These are phyloP conservation scores for Nasonia giraulti DNA, from an alignment of 1,140 invertebrate species.

Conservation along the genomic window DNA sequence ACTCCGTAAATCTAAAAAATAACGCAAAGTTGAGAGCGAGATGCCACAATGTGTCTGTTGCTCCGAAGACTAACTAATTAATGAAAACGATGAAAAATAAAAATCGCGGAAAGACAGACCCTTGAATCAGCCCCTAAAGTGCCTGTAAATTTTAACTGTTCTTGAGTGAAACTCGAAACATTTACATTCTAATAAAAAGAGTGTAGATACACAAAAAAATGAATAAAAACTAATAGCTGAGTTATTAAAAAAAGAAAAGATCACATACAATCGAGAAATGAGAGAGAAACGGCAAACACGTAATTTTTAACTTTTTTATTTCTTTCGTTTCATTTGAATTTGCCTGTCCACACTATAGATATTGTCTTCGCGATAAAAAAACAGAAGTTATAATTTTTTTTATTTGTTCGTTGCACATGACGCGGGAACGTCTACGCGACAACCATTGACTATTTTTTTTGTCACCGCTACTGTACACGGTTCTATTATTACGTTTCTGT, in stretches of 20 bases:
- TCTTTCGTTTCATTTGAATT: slow-evolving; percentile 26
- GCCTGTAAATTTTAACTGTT: slow-evolving; percentile 69
- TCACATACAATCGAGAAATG: not conserved
- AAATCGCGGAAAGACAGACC: slow-evolving; percentile 62
- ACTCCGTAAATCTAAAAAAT: slow-evolving; percentile 14
- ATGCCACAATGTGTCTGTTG: not conserved
- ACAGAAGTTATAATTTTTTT: slow-evolving; percentile 7
- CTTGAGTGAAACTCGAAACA: slow-evolving; percentile 70
- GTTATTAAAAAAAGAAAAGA: slow-evolving; percentile 38
- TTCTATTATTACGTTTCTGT: slow-evolving; percentile 55
- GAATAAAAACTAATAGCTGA: slow-evolving; percentile 58
- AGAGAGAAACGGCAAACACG: slow-evolving; percentile 19
- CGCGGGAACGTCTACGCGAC: slow-evolving; percentile 48
- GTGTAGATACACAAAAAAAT: slow-evolving; percentile 61
- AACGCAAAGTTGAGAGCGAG: slow-evolving; percentile 24
- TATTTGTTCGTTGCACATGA: slow-evolving; percentile 38
- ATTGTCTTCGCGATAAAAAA: slow-evolving; percentile 6
- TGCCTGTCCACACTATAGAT: not conserved
- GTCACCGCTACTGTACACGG: slow-evolving; percentile 54
- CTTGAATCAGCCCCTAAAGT: slow-evolving; percentile 61
- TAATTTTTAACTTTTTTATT: slow-evolving; percentile 45
- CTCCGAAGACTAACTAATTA: slow-evolving; percentile 26
- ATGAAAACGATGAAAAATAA: slow-evolving; percentile 30
- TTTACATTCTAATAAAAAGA: slow-evolving; percentile 68
- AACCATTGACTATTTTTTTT: slow-evolving; percentile 23